Percentiles rank a stretch among this genome's conserved stretches.
Evolutionary conservation across 2,888 invertebrate genomes (phyloP).

Genomic region (Macaria notata): DNA sequence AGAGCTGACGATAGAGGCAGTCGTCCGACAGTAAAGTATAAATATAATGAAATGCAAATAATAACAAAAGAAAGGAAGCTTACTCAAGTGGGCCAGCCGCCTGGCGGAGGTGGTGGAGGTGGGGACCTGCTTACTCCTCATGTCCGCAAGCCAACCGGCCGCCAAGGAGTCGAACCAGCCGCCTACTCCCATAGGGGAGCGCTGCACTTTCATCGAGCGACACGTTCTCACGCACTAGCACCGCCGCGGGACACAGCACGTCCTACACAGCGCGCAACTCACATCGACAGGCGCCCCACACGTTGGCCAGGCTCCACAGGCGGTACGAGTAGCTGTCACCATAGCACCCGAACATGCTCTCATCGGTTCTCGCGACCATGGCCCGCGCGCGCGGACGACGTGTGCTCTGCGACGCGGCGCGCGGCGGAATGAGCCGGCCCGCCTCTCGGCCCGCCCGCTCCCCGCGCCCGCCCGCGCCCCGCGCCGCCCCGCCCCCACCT

Average conservation of each 20-base stretch:
- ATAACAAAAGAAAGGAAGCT: conserved; percentile 78
- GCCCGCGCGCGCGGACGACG: conserved; percentile 85
- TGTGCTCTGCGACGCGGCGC: conserved; percentile 71
- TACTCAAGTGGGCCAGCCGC: conserved; percentile 80
- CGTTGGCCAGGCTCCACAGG: conserved; percentile 89
- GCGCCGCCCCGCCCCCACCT: conserved; percentile 52
- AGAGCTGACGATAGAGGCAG: too few relatives aligned
- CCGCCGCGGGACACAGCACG: too few relatives aligned
- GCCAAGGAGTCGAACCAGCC: conserved; percentile 77
- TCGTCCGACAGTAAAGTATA: conserved; percentile 34
- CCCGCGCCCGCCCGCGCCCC: conserved; percentile 40
- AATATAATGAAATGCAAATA: conserved; percentile 62
- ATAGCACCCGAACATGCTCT: conserved; percentile 89
- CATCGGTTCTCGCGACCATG: conserved; percentile 92
- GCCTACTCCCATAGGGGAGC: conserved; percentile 78
- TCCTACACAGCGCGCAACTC: conserved; percentile 73
- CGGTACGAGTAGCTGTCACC: conserved; percentile 89
- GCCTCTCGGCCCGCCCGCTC: conserved; percentile 50
- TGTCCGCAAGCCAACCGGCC: conserved; percentile 78
- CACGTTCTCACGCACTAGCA: conserved; percentile 63
- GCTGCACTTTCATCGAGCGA: conserved; percentile 77
- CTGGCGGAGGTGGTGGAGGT: conserved; percentile 79
- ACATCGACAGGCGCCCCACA: conserved; percentile 89
- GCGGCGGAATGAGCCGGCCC: conserved; percentile 75
- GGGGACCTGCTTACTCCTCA: conserved; percentile 81